Conservation (phyloP, 2,888 invertebrate species). For the Seladonia tumulorum region DNA sequence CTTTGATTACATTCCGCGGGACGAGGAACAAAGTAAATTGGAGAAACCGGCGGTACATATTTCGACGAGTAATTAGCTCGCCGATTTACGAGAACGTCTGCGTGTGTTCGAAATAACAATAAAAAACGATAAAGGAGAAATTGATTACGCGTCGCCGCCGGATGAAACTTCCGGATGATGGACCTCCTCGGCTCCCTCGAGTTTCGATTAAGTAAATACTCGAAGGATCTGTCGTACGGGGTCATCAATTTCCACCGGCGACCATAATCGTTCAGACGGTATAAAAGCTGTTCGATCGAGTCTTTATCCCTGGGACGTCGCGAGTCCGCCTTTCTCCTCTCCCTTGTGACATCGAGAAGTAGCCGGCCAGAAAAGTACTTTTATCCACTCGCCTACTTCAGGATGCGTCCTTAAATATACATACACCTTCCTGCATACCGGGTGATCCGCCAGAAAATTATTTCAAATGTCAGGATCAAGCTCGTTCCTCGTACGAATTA, state of each 20-base stretch:
- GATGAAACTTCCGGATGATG: conserved; percentile 7
- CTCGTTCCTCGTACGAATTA: neutral
- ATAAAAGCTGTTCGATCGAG: conserved; percentile 59
- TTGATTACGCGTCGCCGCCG: neutral
- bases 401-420: conserved; percentile 35
- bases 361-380: conserved; percentile 53
- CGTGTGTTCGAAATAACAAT: neutral
- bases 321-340: conserved; percentile 57
- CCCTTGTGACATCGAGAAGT: conserved; percentile 56
- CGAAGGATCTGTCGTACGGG: conserved; percentile 27
- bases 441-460: conserved; percentile 1
- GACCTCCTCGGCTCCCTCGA: neutral
- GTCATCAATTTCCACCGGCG: conserved; percentile 36
- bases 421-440: neutral
- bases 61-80: neutral
- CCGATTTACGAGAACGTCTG: neutral
- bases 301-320: conserved; percentile 46
- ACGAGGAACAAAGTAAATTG: conserved; percentile 4
- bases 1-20: neutral
- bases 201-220: conserved; percentile 34
- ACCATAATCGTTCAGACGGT: conserved; percentile 51
- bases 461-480: neutral
- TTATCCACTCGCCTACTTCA: conserved; percentile 44
- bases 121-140: neutral
- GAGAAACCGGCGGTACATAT: neutral